A percentile compares a stretch with the other conserved stretches of the same genome.
Conservation (phyloP, 1,140 invertebrate species). For the Atta colombica region DNA sequence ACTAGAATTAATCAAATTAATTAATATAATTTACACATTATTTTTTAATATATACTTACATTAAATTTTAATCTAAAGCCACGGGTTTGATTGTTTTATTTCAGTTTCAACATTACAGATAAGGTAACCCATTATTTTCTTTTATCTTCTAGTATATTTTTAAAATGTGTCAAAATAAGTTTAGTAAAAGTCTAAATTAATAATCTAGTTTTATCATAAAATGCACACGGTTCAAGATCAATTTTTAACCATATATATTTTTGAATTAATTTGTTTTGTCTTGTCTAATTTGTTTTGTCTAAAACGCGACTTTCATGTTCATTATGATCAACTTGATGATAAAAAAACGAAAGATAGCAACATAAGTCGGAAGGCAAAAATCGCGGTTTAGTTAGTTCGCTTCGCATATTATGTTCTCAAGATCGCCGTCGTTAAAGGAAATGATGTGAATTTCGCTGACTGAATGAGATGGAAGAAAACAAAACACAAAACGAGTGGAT, state of each 20-base stretch:
- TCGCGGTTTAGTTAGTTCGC: not conserved
- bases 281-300: not conserved
- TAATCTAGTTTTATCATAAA: not conserved
- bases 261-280: not conserved
- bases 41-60: no score
- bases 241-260: not conserved
- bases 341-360: not conserved
- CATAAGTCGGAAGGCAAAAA: not conserved
- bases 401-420: constrained; percentile 18
- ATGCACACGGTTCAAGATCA: not conserved
- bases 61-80: not conserved
- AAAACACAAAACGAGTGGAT: not conserved
- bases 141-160: not conserved
- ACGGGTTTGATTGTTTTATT: not conserved
- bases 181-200: not conserved
- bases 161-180: not conserved
- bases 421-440: constrained; percentile 32
- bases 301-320: not conserved
- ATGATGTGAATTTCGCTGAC: not conserved
- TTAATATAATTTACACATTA: no score
- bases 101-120: not conserved
- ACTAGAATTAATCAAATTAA: no score
- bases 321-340: not conserved
- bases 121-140: not conserved
- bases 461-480: not conserved